These are phyloP conservation scores for Hydrochoerus hydrochaeris DNA, from an alignment of 2,113 vertebrate genomes.

Conservation along the genomic window DNA sequence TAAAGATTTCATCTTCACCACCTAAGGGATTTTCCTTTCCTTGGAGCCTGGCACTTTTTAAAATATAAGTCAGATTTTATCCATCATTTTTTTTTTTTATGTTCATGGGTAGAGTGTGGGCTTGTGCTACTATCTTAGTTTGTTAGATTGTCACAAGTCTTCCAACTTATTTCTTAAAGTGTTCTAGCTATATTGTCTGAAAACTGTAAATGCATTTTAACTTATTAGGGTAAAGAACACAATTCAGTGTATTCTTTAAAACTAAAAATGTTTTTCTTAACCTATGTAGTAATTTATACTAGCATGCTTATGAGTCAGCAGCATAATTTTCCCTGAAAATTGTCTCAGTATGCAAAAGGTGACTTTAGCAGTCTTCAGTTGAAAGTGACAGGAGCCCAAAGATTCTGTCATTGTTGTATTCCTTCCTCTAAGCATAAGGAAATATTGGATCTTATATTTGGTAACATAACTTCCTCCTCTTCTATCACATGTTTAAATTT, in stretches of 20 bases:
- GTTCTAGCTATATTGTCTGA: neutral
- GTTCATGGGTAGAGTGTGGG: neutral
- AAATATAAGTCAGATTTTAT: neutral
- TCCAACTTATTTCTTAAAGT: neutral
- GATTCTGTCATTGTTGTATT: neutral
- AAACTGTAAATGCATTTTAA: neutral
- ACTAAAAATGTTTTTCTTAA: neutral
- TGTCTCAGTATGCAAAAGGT: neutral
- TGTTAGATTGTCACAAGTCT: neutral
- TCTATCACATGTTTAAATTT: neutral
- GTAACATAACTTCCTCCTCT: neutral
- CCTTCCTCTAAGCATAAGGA: neutral
- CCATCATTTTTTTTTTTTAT: neutral
- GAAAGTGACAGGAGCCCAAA: neutral
- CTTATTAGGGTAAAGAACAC: neutral
- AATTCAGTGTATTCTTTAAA: neutral
- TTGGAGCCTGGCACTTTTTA: neutral
- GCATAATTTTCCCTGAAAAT: neutral
- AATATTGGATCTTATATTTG: neutral
- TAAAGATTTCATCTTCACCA: neutral
- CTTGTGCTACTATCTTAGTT: neutral
- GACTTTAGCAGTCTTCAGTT: neutral
- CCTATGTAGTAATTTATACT: neutral
- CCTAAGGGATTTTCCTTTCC: neutral
- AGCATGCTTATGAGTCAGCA: neutral